Conservation (phyloP, 2,888 invertebrate species). For the Lucinisca nassula region DNA sequence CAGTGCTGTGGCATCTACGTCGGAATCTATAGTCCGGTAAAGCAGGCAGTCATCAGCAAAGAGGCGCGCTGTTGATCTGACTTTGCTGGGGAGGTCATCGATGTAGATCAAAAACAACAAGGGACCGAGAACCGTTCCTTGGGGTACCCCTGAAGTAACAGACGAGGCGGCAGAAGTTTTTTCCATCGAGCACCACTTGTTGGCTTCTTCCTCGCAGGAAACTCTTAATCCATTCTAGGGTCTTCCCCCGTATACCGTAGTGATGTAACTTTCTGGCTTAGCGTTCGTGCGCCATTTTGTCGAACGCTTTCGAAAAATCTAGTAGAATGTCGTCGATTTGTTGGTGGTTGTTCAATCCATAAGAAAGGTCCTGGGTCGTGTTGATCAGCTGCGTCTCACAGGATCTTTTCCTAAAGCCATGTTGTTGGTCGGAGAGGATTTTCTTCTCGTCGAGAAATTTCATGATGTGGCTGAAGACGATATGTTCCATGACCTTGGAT, state of each 20-base stretch:
- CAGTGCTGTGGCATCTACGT: too few species aligned
- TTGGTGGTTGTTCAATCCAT: background rate
- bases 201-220: slow-evolving; percentile 41
- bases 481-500: background rate
- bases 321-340: background rate
- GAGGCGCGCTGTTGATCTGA: too few species aligned
- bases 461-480: slow-evolving; percentile 12
- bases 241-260: slow-evolving; percentile 35
- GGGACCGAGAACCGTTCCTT: background rate
- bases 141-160: slow-evolving; percentile 20
- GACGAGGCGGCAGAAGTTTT: background rate
- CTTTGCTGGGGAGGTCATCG: too few species aligned
- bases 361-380: background rate
- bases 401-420: slow-evolving; percentile 12
- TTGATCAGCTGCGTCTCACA: background rate
- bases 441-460: background rate
- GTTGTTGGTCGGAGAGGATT: background rate
- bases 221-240: slow-evolving; percentile 31
- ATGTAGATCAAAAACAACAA: too few species aligned
- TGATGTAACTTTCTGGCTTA: slow-evolving; percentile 35
- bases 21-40: too few species aligned
- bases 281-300: background rate
- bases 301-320: background rate
- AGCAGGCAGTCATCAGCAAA: too few species aligned
- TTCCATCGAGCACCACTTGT: slow-evolving; percentile 50